A percentile compares a stretch with the other conserved stretches of the same genome.
phyloP scores from a whole-genome alignment of 1,140 invertebrate species.

The Dufourea novaeangliae region DNA sequence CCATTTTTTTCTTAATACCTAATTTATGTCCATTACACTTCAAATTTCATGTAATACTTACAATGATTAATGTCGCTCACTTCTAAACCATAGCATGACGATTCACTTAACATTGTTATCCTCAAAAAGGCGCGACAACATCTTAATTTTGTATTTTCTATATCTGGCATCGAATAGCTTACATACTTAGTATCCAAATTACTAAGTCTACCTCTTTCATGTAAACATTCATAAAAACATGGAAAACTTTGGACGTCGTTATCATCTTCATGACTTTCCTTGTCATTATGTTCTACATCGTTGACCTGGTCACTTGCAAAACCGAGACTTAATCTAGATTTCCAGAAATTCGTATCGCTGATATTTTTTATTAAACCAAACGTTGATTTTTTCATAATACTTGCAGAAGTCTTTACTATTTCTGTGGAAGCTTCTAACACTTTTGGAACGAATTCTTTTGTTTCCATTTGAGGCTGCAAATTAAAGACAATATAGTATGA shows the following conservation, averaged over 20 bases:
- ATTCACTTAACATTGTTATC: constrained; percentile 77
- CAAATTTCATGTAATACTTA: constrained; percentile 56
- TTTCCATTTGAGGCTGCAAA: constrained; percentile 74
- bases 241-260: constrained; percentile 75
- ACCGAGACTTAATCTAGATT: constrained; percentile 72
- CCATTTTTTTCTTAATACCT: constrained; percentile 11
- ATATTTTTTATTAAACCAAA: constrained; percentile 76
- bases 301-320: constrained; percentile 59
- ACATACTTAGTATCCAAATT: constrained; percentile 75
- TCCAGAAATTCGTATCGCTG: constrained; percentile 76
- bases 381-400: constrained; percentile 77
- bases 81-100: constrained; percentile 75
- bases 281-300: constrained; percentile 46
- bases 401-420: constrained; percentile 77
- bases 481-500: constrained; percentile 34
- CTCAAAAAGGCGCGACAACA: constrained; percentile 78
- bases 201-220: constrained; percentile 69
- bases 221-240: constrained; percentile 78
- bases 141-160: constrained; percentile 74
- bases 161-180: constrained; percentile 72
- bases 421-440: constrained; percentile 77
- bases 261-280: constrained; percentile 47
- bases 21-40: constrained; percentile 3
- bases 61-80: constrained; percentile 75
- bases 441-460: constrained; percentile 78